A percentile compares a stretch with the other conserved stretches of the same genome.
These are phyloP conservation scores for Eurytoma adleriae DNA, from an alignment of 2,888 invertebrate species.

Conservation along the genomic window DNA sequence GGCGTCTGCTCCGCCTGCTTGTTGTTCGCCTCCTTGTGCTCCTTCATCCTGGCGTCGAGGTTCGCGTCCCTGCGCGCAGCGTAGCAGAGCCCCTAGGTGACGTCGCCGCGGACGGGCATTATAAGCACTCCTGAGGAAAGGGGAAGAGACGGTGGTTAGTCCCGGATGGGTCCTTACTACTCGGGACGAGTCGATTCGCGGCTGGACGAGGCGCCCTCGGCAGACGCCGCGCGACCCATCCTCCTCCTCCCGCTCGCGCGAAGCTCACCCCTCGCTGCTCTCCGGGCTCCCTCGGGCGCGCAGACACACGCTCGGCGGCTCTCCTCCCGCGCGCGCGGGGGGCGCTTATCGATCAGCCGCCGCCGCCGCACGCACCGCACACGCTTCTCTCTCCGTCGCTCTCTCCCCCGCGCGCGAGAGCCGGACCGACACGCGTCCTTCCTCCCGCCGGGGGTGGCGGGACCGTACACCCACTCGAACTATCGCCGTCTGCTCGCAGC, in stretches of 20 bases:
- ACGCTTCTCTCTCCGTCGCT: conserved; percentile 23
- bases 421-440: background rate
- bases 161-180: background rate
- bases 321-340: conserved; percentile 1
- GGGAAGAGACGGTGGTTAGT: background rate
- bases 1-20: conserved; percentile 49
- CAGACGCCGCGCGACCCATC: conserved; percentile 1
- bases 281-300: background rate
- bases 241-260: conserved; percentile 16
- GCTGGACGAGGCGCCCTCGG: conserved; percentile 6
- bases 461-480: no score
- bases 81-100: background rate
- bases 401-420: background rate
- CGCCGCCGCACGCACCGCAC: conserved; percentile 30
- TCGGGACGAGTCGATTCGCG: conserved; percentile 53
- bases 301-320: background rate
- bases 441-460: no score
- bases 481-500: background rate
- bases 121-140: background rate
- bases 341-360: conserved; percentile 47
- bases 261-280: conserved; percentile 5
- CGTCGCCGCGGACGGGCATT: background rate
- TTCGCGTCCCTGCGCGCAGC: background rate
- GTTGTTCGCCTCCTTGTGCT: conserved; percentile 65
- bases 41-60: conserved; percentile 64